These are phyloP conservation scores for Hymenopus coronatus DNA, from an alignment of 2,888 invertebrate species.

Conservation along the genomic window DNA sequence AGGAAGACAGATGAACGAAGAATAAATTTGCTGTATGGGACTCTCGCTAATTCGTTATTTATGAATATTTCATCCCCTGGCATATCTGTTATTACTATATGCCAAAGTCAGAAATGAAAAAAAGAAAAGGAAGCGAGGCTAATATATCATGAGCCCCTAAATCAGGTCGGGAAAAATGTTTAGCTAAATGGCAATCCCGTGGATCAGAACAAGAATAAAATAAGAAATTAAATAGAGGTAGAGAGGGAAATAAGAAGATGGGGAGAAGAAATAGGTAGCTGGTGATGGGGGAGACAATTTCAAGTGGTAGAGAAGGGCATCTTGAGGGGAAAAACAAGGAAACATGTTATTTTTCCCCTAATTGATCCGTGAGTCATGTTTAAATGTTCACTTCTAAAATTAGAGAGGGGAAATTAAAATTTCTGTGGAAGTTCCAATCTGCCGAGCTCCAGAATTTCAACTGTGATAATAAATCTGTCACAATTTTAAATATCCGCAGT, in stretches of 20 bases:
- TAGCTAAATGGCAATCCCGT: slow-evolving; percentile 16
- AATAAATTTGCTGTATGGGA: slow-evolving; percentile 19
- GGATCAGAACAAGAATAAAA: slow-evolving; percentile 12
- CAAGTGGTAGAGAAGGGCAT: background rate
- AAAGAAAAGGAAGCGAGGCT: background rate
- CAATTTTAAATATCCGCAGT: too few species aligned
- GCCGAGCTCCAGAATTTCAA: too few species aligned
- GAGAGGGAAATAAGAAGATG: background rate
- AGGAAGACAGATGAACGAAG: background rate
- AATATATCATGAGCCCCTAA: background rate
- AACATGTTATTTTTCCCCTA: background rate
- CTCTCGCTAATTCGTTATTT: slow-evolving; percentile 32
- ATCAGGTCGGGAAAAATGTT: slow-evolving; percentile 22
- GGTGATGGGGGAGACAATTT: background rate
- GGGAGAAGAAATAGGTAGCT: background rate
- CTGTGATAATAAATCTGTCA: too few species aligned
- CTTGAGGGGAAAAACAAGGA: background rate
- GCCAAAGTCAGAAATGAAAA: background rate
- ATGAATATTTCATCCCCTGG: slow-evolving; percentile 18
- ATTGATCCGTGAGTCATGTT: background rate
- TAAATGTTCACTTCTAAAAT: background rate
- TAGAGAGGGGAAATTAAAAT: background rate
- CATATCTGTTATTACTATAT: background rate
- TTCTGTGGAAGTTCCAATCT: too few species aligned
- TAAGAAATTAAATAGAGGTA: slow-evolving; percentile 28